phyloP scores from a whole-genome alignment of 2,888 invertebrate species.

The Neria commutata region DNA sequence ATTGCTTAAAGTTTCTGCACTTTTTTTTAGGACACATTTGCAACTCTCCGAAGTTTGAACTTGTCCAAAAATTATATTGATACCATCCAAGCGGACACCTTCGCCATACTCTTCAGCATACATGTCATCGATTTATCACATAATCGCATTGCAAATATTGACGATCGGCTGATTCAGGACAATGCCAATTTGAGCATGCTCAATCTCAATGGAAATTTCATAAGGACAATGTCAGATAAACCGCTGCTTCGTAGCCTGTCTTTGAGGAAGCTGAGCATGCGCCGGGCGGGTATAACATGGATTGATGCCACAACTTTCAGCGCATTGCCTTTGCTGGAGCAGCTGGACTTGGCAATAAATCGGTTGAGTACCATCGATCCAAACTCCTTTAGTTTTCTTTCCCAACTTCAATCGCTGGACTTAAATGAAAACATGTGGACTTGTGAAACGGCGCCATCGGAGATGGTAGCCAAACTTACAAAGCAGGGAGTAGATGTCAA shows the following conservation, averaged over 20 bases:
- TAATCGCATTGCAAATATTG: conserved; percentile 68
- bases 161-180: conserved; percentile 65
- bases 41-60: too few species aligned
- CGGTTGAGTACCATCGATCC: conserved; percentile 65
- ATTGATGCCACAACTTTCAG: conserved; percentile 65
- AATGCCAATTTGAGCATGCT: conserved; percentile 65
- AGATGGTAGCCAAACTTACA: conserved; percentile 43
- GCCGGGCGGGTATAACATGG: conserved; percentile 67
- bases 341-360: conserved; percentile 69
- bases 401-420: conserved; percentile 64
- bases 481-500: conserved; percentile 40
- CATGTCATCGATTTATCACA: conserved; percentile 67
- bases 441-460: conserved; percentile 63
- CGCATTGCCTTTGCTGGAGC: conserved; percentile 65
- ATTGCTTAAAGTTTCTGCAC: too few species aligned
- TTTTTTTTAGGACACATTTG: too few species aligned
- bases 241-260: conserved; percentile 66
- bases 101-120: conserved; percentile 64
- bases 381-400: conserved; percentile 63
- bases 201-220: conserved; percentile 69
- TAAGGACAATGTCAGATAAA: conserved; percentile 65
- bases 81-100: conserved; percentile 69
- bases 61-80: too few species aligned
- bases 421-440: conserved; percentile 66
- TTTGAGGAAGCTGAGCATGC: conserved; percentile 67